A percentile compares a stretch with the other conserved stretches of the same genome.
phyloP scores from a whole-genome alignment of 2,888 invertebrate species.

The Tridacna crocea region DNA sequence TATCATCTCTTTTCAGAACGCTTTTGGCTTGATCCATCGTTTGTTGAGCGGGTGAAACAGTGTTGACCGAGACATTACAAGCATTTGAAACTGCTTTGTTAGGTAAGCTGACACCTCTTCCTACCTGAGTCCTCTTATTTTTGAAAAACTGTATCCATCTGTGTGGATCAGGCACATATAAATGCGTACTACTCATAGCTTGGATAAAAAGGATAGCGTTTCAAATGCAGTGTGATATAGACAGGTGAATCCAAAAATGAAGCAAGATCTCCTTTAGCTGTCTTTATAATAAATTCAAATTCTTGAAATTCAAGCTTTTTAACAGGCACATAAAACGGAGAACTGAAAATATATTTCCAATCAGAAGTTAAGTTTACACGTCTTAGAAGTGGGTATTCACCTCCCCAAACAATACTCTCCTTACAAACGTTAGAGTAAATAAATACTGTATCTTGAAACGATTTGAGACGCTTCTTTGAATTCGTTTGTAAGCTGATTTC shows the following conservation, averaged over 20 bases:
- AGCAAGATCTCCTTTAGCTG: constrained; percentile 34
- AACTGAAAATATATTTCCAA: constrained; percentile 42
- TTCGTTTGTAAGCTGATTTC: constrained; percentile 37
- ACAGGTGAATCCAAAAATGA: constrained; percentile 51
- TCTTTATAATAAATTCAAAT: constrained; percentile 51
- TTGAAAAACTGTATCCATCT: constrained; percentile 36
- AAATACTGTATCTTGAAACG: constrained; percentile 23
- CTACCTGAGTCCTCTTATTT: constrained; percentile 18
- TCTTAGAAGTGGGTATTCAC: constrained; percentile 36
- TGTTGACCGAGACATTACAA: constrained; percentile 23
- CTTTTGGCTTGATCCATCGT: constrained; percentile 47
- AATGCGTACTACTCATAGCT: constrained; percentile 25
- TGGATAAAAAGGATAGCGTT: constrained; percentile 52
- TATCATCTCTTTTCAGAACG: constrained; percentile 49
- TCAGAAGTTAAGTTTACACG: background rate
- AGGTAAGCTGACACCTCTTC: constrained; percentile 23
- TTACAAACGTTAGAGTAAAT: constrained; percentile 44
- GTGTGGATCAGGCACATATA: constrained; percentile 28
- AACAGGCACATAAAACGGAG: constrained; percentile 48
- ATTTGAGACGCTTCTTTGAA: background rate
- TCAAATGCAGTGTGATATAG: constrained; percentile 53
- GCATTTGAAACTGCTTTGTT: background rate
- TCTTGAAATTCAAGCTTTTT: constrained; percentile 47
- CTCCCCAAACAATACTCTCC: constrained; percentile 45
- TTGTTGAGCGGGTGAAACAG: constrained; percentile 47